phyloP scores from a whole-genome alignment of 92 coral and sea anemone species.

The Heliopora coerulea region DNA sequence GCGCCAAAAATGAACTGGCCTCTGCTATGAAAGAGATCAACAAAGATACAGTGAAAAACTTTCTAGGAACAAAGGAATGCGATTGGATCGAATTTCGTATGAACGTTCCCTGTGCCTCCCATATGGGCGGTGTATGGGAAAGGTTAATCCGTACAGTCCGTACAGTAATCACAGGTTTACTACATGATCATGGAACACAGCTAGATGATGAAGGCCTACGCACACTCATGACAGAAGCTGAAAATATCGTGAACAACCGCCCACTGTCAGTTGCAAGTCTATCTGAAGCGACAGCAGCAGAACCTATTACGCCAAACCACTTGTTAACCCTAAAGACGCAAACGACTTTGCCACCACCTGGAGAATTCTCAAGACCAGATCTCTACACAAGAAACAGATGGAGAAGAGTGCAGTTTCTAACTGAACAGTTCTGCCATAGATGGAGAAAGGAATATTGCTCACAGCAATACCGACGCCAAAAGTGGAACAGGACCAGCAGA shows the following conservation, averaged over 20 bases:
- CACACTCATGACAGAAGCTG: constrained; percentile 46
- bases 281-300: constrained; percentile 31
- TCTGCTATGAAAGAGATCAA: too few relatives aligned
- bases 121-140: constrained; percentile 51
- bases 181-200: constrained; percentile 26
- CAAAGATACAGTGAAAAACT: background rate
- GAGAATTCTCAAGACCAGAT: too few relatives aligned
- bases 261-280: constrained; percentile 38
- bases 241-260: too few relatives aligned
- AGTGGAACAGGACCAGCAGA: too few relatives aligned
- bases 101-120: too few relatives aligned
- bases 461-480: too few relatives aligned
- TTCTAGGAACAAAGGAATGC: constrained; percentile 33
- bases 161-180: constrained; percentile 31
- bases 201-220: constrained; percentile 46
- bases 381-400: constrained; percentile 49
- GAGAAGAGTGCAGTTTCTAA: constrained; percentile 50
- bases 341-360: constrained; percentile 49
- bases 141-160: constrained; percentile 44
- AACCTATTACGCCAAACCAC: constrained; percentile 54
- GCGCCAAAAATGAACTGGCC: too few relatives aligned
- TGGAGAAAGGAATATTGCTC: too few relatives aligned
- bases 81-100: constrained; percentile 46
- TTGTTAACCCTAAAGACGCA: constrained; percentile 34
- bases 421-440: too few relatives aligned